Conservation (phyloP, 2,113 vertebrate genomes). For the Patagioenas fasciata region DNA sequence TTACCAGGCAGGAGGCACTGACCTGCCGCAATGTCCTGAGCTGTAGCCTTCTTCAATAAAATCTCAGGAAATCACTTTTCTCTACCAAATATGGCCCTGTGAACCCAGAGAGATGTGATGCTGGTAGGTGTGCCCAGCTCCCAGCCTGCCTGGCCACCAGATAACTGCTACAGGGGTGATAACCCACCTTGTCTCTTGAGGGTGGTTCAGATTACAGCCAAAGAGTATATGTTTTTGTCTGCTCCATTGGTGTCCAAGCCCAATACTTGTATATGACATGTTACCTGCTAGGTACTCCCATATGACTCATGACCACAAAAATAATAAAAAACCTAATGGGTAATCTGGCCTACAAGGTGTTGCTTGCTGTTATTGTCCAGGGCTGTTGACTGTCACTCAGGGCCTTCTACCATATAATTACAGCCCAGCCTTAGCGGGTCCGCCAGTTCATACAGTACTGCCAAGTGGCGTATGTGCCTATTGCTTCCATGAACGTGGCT, state of each 20-base stretch:
- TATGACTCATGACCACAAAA: background rate
- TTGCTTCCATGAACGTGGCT: background rate
- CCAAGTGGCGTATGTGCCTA: background rate
- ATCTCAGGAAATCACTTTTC: background rate
- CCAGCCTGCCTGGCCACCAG: accelerated
- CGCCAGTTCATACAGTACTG: background rate
- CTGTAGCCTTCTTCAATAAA: background rate
- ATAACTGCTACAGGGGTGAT: background rate
- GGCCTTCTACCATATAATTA: background rate
- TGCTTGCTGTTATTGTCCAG: conserved; percentile 1
- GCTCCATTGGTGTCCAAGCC: background rate
- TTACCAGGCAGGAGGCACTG: background rate
- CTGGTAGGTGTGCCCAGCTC: background rate
- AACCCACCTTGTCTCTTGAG: background rate
- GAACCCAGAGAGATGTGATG: background rate
- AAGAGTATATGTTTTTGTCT: background rate
- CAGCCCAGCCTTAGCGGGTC: background rate
- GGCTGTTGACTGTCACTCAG: background rate
- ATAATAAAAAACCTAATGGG: background rate
- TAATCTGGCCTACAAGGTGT: background rate
- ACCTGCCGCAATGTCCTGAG: background rate
- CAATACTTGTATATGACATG: background rate
- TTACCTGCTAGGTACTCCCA: background rate
- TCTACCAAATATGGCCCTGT: background rate
- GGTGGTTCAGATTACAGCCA: background rate